phyloP scores from a whole-genome alignment of 2,113 vertebrate species.

The Dolichotis patagonum region DNA sequence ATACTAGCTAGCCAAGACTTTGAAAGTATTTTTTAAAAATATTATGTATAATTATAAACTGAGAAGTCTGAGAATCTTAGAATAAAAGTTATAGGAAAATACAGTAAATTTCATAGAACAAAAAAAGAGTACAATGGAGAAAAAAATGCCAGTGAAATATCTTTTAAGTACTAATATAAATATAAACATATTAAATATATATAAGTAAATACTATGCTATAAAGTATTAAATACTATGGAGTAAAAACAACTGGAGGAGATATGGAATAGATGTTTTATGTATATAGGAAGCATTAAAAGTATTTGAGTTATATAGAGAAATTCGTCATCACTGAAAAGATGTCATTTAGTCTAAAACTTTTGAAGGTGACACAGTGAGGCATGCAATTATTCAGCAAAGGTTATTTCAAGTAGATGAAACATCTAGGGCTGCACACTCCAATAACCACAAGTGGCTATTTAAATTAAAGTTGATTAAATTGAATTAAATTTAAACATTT shows the following conservation, averaged over 20 bases:
- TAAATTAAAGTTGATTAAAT: neutral
- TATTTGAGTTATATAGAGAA: neutral
- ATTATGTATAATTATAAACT: neutral
- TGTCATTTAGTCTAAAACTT: neutral
- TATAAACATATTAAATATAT: neutral
- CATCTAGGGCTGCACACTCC: neutral
- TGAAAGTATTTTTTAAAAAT: neutral
- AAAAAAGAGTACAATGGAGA: neutral
- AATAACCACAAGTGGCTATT: neutral
- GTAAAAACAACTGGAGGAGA: neutral
- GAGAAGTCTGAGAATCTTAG: neutral
- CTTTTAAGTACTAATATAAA: neutral
- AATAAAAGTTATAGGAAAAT: neutral
- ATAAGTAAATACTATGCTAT: neutral
- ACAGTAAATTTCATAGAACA: neutral
- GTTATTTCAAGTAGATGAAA: neutral
- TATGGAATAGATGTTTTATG: too few relatives aligned
- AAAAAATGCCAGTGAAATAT: neutral
- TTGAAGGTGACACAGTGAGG: neutral
- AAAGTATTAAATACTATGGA: neutral
- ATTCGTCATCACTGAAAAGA: neutral
- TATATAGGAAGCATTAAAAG: neutral
- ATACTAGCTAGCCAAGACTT: rapidly evolving
- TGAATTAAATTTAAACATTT: neutral
- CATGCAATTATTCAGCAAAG: neutral